Base-by-base conservation (phyloP, 2,113 vertebrate genomes). In the Cryptotis parvus region DNA sequence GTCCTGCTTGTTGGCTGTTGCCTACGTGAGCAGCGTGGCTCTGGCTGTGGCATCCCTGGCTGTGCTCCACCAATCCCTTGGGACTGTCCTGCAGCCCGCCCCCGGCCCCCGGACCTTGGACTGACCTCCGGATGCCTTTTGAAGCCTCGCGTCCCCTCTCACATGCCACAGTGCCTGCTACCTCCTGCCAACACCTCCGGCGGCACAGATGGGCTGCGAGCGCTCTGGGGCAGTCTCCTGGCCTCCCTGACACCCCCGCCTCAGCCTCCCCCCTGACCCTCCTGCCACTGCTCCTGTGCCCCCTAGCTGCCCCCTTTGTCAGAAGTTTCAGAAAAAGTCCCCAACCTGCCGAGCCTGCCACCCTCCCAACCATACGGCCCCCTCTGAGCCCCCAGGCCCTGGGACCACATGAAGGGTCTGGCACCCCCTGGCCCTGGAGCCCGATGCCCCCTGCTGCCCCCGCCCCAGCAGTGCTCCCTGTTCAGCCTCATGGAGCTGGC, bases 21-120 rank as follows among this genome's bases (percentile, higher is more conserved):
- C 99, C 27, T 99, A 99, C 84, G 97, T 99, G 91, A 99, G 99
- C 0, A 98, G 99, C 12, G 98, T 99, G 1, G 98, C 99, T 0
- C 97, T 99, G 9, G 95, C 99, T 39, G 98, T 99, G 6, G 97
- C 98, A 45, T 98, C 98, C 0, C 96, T 98, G 3, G 94, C 98
- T 0, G 95, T 98, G 27, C 94, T 99, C 49, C 98, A 99, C 70
- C 98, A 98, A 88, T 98, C 98, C 98, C 0, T 52, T 97, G 68
- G 97, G 98, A 49, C 27, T 94, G 87, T 98, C 97, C 76, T 98
- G 92, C 0, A 0, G 77, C 76, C 37, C 91, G 35, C 1, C 96
- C 24, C 87, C 93, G 94, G 6, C 11, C 73, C 84, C 90, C 55
- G 1, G 10, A 86, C 79, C 93, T 79, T 1, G 0, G 96, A 43